Evolutionary conservation across 2,888 invertebrate genomes (phyloP).

Genomic region (Polymixis flavicincta): DNA sequence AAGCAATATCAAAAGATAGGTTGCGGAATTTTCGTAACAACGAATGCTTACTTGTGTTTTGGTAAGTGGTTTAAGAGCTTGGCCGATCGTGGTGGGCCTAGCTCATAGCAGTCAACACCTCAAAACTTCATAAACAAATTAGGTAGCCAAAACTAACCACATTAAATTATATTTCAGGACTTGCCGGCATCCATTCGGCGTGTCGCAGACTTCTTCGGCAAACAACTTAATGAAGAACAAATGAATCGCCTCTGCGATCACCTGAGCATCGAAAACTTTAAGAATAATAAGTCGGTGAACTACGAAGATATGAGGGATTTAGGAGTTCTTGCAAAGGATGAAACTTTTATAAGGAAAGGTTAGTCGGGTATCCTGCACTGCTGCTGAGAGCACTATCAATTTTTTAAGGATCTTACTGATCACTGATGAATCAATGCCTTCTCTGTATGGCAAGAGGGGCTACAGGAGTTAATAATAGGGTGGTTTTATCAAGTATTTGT

Average conservation of each 20-base stretch:
- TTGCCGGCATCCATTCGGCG: constrained; percentile 69
- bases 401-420: not conserved
- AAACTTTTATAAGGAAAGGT: constrained; percentile 67
- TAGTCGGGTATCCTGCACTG: not conserved
- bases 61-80: no score
- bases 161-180: constrained; percentile 29
- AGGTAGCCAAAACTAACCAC: not conserved
- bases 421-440: not conserved
- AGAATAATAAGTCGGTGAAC: constrained; percentile 91
- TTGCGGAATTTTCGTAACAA: no score
- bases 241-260: constrained; percentile 91
- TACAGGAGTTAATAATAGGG: not conserved
- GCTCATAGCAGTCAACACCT: no score
- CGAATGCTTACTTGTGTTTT: no score
- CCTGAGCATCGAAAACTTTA: constrained; percentile 94
- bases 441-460: not conserved
- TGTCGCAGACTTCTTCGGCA: constrained; percentile 90
- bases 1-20: no score
- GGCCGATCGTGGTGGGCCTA: not conserved
- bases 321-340: constrained; percentile 21
- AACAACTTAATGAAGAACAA: constrained; percentile 87
- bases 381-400: not conserved
- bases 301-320: constrained; percentile 47
- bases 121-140: not conserved
- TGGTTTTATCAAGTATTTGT: not conserved